A percentile compares a stretch with the other conserved stretches of the same genome.
phyloP scores from a whole-genome alignment of 2,797 vertebrate genomes.

The Urosaurus nigricauda region DNA sequence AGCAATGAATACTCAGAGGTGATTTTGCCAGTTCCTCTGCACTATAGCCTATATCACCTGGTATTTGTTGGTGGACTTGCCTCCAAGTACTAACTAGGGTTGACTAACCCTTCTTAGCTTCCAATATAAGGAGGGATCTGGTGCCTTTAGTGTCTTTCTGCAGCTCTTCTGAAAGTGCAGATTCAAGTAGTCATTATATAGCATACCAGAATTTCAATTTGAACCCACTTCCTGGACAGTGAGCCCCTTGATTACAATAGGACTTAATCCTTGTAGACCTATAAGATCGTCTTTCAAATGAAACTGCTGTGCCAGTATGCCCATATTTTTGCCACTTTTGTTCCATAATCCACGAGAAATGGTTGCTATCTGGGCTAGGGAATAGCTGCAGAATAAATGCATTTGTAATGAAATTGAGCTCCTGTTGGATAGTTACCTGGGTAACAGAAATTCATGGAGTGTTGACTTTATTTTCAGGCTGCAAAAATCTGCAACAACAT shows the following conservation, averaged over 20 bases:
- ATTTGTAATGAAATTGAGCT: constrained; percentile 1
- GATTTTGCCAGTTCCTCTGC: too few species aligned
- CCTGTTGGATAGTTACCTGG: constrained; percentile 30
- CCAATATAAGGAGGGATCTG: too few species aligned
- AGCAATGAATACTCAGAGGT: too few species aligned
- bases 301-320: constrained; percentile 5
- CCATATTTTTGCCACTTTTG: constrained; percentile 14
- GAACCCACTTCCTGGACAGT: neutral
- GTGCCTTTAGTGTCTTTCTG: constrained; percentile 15
- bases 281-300: neutral
- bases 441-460: constrained; percentile 55
- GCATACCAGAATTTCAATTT: neutral
- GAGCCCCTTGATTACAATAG: neutral
- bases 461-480: constrained; percentile 83
- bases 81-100: too few species aligned
- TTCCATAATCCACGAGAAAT: neutral
- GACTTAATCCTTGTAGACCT: neutral
- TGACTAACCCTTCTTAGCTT: too few species aligned
- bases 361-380: constrained; percentile 34
- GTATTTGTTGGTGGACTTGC: too few species aligned
- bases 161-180: constrained; percentile 14
- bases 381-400: neutral
- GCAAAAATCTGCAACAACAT: constrained; percentile 99
- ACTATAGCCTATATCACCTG: too few species aligned
- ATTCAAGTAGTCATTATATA: neutral